A percentile compares a stretch with the other conserved stretches of the same genome.
phyloP scores from a whole-genome alignment of 2,797 vertebrate species.

The Enteromius thamalakanensis region DNA sequence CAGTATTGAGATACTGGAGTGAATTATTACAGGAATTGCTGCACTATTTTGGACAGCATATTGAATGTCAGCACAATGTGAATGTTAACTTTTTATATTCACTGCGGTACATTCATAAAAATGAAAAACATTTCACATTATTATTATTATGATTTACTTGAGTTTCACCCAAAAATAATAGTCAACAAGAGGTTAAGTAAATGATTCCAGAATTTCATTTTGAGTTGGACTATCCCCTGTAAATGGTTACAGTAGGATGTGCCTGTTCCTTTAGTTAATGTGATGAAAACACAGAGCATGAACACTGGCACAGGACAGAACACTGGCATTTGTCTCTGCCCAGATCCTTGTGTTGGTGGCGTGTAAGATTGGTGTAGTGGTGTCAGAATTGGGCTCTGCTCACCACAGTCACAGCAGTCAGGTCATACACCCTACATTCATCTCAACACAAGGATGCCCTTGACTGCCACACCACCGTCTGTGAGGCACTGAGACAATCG shows the following conservation, averaged over 20 bases:
- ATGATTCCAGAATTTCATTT: background rate
- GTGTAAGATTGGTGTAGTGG: constrained; percentile 39
- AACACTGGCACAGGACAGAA: background rate
- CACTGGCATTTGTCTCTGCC: constrained; percentile 4
- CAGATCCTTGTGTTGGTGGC: background rate
- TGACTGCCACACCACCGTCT: constrained; percentile 19
- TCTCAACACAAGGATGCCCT: constrained; percentile 44
- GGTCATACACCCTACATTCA: constrained; percentile 48
- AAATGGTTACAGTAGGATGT: background rate
- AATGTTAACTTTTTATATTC: background rate
- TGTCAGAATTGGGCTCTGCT: constrained; percentile 31
- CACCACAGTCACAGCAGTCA: constrained; percentile 37
- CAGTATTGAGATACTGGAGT: constrained; percentile 20
- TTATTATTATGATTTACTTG: background rate
- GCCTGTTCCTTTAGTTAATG: background rate
- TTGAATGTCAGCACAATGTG: background rate
- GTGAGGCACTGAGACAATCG: constrained; percentile 31
- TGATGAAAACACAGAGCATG: constrained; percentile 4
- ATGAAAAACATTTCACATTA: background rate
- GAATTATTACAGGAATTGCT: constrained; percentile 24
- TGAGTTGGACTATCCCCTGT: background rate
- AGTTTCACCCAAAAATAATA: background rate
- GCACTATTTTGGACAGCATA: constrained; percentile 3
- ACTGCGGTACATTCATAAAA: background rate
- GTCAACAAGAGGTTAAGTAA: background rate